phyloP scores from a whole-genome alignment of 1,140 invertebrate species.

The Propsilocerus akamusi region DNA sequence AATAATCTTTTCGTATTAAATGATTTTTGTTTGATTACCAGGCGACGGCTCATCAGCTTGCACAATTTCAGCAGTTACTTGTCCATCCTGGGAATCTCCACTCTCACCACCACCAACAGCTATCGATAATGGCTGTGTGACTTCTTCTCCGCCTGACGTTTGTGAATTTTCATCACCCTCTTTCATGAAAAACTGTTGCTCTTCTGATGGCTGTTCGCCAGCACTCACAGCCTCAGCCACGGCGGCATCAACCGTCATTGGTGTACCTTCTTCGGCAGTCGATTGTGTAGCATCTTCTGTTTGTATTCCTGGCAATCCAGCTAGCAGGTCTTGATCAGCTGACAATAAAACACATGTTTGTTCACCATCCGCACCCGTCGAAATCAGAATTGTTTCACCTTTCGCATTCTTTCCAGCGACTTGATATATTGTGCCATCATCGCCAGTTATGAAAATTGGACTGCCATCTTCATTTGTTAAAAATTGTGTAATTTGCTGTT shows the following conservation, averaged over 20 bases:
- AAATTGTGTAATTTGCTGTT: constrained; percentile 14
- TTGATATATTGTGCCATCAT: constrained; percentile 31
- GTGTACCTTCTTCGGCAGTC: constrained; percentile 37
- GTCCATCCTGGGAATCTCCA: constrained; percentile 32
- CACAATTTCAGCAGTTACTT: constrained; percentile 65
- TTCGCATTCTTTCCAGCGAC: constrained; percentile 59
- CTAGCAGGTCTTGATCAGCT: constrained; percentile 26
- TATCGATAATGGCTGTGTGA: constrained; percentile 16
- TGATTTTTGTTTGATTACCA: constrained; percentile 28
- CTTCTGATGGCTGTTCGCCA: constrained; percentile 13
- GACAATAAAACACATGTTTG: constrained; percentile 54
- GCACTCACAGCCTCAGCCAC: constrained; percentile 34
- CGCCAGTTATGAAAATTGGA: constrained; percentile 42
- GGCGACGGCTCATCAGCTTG: constrained; percentile 61
- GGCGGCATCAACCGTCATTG: constrained; percentile 37
- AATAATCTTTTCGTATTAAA: not conserved
- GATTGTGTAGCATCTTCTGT: not conserved
- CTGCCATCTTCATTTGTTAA: constrained; percentile 24
- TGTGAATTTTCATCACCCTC: constrained; percentile 26
- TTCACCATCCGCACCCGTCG: constrained; percentile 43
- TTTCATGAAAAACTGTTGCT: constrained; percentile 33
- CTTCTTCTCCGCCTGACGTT: constrained; percentile 4
- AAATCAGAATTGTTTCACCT: constrained; percentile 49
- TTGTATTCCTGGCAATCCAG: not conserved
- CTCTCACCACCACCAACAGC: constrained; percentile 30